phyloP scores from a whole-genome alignment of 2,797 vertebrate genomes.

The Tympanoctomys barrerae region DNA sequence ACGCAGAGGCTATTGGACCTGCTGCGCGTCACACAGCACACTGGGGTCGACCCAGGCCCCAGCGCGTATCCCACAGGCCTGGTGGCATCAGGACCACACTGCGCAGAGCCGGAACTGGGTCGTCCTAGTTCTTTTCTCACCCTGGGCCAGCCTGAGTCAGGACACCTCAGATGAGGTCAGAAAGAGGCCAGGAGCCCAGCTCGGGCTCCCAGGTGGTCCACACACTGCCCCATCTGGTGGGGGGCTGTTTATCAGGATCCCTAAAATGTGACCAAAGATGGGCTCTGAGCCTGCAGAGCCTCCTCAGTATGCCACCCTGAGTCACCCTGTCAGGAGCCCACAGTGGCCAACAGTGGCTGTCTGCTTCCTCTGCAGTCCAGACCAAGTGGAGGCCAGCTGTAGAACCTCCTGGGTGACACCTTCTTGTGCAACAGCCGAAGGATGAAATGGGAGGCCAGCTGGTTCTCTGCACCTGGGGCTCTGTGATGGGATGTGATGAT shows the following conservation, averaged over 20 bases:
- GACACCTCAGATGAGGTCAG: not conserved
- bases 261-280: not conserved
- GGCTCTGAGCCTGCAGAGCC: not conserved
- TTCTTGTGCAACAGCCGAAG: not conserved
- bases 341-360: fast-evolving
- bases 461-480: fast-evolving
- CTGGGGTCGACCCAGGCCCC: not conserved
- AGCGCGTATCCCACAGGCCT: fast-evolving
- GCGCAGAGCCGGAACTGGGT: not conserved
- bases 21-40: fast-evolving
- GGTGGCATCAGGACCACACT: fast-evolving
- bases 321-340: fast-evolving
- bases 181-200: not conserved
- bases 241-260: not conserved
- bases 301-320: not conserved
- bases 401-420: fast-evolving
- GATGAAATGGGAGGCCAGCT: not conserved
- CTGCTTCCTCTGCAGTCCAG: not conserved
- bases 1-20: not conserved
- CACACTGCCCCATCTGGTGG: not conserved
- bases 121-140: not conserved
- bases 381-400: fast-evolving
- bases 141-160: not conserved
- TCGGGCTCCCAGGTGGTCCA: fast-evolving
- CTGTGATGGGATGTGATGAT: not conserved